These are phyloP conservation scores for Leuctra nigra DNA, from an alignment of 2,888 invertebrate species.

Conservation along the genomic window DNA sequence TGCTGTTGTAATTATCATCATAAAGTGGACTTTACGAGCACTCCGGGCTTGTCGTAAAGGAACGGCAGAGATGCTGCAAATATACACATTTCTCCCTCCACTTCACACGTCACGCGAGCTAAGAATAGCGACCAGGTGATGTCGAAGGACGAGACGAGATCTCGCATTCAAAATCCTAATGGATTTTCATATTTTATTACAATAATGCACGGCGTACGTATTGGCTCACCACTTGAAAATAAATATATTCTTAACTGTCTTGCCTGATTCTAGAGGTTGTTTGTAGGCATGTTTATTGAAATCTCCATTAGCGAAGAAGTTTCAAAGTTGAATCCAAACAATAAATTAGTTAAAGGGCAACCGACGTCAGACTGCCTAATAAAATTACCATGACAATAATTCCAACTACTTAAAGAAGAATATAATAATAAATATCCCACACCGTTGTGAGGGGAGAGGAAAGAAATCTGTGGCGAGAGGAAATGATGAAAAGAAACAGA, in stretches of 20 bases:
- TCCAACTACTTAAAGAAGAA: slow-evolving; percentile 25
- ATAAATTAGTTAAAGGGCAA: slow-evolving; percentile 13
- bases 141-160: too few relatives aligned
- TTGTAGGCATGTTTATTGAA: slow-evolving; percentile 5
- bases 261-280: too few relatives aligned
- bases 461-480: slow-evolving; percentile 18
- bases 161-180: too few relatives aligned
- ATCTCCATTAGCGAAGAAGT: slow-evolving; percentile 16
- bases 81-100: too few relatives aligned
- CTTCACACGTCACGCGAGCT: not conserved
- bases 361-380: slow-evolving; percentile 17
- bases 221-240: too few relatives aligned
- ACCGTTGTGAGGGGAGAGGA: slow-evolving; percentile 8
- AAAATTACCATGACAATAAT: slow-evolving; percentile 25
- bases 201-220: too few relatives aligned
- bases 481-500: slow-evolving; percentile 18
- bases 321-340: slow-evolving; percentile 17
- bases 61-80: too few relatives aligned
- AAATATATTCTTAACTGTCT: too few relatives aligned
- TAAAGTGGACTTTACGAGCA: slow-evolving; percentile 46
- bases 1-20: slow-evolving; percentile 42
- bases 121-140: too few relatives aligned
- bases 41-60: slow-evolving; percentile 30
- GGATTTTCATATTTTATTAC: not conserved
- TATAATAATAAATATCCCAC: slow-evolving; percentile 23